Evolutionary conservation across 2,797 vertebrate genomes (phyloP), one percentile per base, ranked within the genome.

Genomic region (Trachops cirrhosus): DNA sequence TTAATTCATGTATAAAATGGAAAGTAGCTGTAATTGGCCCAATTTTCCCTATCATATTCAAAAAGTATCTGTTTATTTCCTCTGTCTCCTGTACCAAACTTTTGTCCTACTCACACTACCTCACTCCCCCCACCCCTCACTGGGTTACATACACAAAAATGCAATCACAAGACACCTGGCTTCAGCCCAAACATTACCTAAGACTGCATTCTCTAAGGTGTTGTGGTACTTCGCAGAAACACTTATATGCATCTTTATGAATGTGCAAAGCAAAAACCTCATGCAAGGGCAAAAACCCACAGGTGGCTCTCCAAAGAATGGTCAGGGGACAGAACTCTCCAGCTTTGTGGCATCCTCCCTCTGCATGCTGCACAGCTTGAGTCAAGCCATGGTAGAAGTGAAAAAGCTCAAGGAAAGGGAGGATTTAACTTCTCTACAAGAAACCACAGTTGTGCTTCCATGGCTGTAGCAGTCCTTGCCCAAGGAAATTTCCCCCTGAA

Each of bases 401-500:
- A 88, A 93, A 74, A 1, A 80, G 41, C 24, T 44, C 16, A 32
- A 34, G 22, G 67, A 32, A 80, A 93, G 88, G 41, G 59, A 46
- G 32, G 44, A 71, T 26, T 75, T 83, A 22, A 44, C 44, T 89
- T 92, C 9, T 57, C 39, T 39, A 26, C 15, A 68, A 59, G 74
- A 84, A 95, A 71, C n/a, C 50, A 14, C 44, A 86, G 6, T 67
- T 92, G 9, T n/a, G 50, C 24, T 71, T 64, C 37, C 75, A 48
- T 41, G 21, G 2, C 11, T 57, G 37, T 12, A 21, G 68, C 4
- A 82, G 54, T n/a, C 29, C 21, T 80, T 34, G 3, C 8, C 29
- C 70, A 32, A 78, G 62, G 67, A 95, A 96, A 85, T 37, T 52
- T 80, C 9, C 34, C 44, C 68, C 22, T 74, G 44, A 96, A 83